Conservation (phyloP, 1,140 invertebrate genomes). For the Apis laboriosa region DNA sequence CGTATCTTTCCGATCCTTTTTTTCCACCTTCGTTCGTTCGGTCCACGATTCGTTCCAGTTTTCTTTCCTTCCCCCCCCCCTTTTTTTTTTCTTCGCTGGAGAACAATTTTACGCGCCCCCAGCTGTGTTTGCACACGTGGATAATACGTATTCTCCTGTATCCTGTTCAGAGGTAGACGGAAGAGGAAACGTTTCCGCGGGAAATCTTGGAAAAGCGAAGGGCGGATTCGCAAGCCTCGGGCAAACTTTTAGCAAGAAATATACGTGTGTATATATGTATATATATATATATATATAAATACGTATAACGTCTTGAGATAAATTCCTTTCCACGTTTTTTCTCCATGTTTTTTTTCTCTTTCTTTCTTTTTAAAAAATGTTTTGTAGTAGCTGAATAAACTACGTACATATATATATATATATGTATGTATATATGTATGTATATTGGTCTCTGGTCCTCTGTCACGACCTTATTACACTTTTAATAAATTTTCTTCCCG, state of each 20-base stretch:
- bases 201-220: conserved; percentile 35
- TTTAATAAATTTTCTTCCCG: conserved; percentile 39
- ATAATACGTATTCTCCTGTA: not conserved
- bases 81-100: not conserved
- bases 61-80: accelerated
- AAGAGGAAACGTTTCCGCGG: not conserved
- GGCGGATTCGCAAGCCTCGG: conserved; percentile 19
- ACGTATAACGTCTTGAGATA: conserved; percentile 36
- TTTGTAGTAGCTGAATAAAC: conserved; percentile 30
- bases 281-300: too few relatives aligned
- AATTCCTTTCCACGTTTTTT: conserved; percentile 44
- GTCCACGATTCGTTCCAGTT: too few relatives aligned
- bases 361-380: conserved; percentile 1
- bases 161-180: not conserved
- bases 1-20: not conserved
- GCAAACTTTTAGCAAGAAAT: not conserved
- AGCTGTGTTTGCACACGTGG: not conserved
- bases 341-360: conserved; percentile 33
- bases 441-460: not conserved
- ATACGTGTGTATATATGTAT: too few relatives aligned
- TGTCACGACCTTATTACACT: conserved; percentile 25
- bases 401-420: too few relatives aligned
- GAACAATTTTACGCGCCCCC: not conserved
- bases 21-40: not conserved
- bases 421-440: too few relatives aligned